A percentile compares a stretch with the other conserved stretches of the same genome.
Conservation (phyloP, 2,888 invertebrate genomes). For the Graphium colonna region DNA sequence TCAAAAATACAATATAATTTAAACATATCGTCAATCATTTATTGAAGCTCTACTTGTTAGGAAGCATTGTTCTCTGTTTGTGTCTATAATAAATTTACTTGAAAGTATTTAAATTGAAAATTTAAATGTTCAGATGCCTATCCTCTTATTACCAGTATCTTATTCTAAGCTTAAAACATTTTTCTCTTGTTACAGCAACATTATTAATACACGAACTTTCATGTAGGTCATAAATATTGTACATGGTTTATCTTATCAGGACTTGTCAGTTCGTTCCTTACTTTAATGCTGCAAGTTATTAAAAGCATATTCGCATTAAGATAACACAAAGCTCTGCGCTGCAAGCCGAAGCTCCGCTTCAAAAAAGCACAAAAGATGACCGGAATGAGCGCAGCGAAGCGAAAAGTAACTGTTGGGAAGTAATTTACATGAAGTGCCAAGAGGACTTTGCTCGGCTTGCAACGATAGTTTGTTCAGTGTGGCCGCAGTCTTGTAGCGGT, state of each 20-base stretch:
- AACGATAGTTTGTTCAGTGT: slow-evolving; percentile 58
- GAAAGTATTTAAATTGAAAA: too few species aligned
- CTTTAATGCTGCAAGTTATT: slow-evolving; percentile 9
- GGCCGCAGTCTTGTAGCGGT: slow-evolving; percentile 70
- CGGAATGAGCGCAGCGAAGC: slow-evolving; percentile 73
- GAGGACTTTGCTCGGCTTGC: slow-evolving; percentile 51
- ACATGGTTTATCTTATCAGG: slow-evolving; percentile 17
- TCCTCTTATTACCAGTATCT: too few species aligned
- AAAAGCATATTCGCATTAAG: slow-evolving; percentile 37
- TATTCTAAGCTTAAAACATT: too few species aligned
- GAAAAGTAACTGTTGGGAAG: slow-evolving; percentile 77
- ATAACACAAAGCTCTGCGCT: slow-evolving; percentile 33
- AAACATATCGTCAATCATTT: too few species aligned
- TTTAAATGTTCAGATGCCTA: too few species aligned
- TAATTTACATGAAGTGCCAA: slow-evolving; percentile 59
- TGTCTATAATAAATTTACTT: too few species aligned
- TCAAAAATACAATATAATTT: too few species aligned
- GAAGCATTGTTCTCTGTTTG: too few species aligned
- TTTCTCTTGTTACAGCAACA: too few species aligned
- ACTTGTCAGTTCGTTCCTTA: neutral
- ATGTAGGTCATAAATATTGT: slow-evolving; percentile 7
- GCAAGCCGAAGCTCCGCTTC: slow-evolving; percentile 22
- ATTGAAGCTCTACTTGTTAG: too few species aligned
- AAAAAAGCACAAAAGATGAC: slow-evolving; percentile 42
- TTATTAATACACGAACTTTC: neutral